These are phyloP conservation scores for Patella caerulea DNA, from an alignment of 2,888 invertebrate genomes.

Conservation along the genomic window DNA sequence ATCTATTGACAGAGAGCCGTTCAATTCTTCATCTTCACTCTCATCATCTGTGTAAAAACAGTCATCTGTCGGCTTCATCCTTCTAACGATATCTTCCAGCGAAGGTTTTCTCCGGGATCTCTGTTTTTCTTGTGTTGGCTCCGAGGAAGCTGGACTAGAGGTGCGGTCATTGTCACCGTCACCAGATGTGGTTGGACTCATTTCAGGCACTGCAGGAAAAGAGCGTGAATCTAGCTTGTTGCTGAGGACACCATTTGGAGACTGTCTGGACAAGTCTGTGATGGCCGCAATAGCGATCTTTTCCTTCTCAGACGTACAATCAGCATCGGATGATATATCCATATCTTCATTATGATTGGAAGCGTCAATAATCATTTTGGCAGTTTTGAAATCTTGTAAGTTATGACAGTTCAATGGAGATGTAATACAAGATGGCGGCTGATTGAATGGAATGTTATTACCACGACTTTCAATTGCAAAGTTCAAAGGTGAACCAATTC, in stretches of 20 bases:
- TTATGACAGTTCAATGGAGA: not conserved
- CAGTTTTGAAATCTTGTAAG: not conserved
- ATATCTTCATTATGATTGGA: conserved; percentile 23
- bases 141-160: conserved; percentile 42
- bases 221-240: conserved; percentile 10
- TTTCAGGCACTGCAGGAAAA: conserved; percentile 18
- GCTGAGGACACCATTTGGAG: conserved; percentile 16
- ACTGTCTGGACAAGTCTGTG: conserved; percentile 13
- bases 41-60: conserved; percentile 55
- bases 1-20: conserved; percentile 35
- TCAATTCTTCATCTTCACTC: conserved; percentile 44
- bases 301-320: conserved; percentile 11
- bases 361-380: conserved; percentile 26
- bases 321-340: conserved; percentile 11
- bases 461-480: conserved; percentile 4
- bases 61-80: conserved; percentile 51
- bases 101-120: conserved; percentile 57
- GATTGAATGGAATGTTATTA: conserved; percentile 3
- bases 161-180: conserved; percentile 24
- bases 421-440: conserved; percentile 6
- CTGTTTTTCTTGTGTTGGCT: conserved; percentile 39
- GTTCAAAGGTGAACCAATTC: not conserved
- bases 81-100: conserved; percentile 61
- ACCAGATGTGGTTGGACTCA: conserved; percentile 21
- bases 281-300: conserved; percentile 21